phyloP scores from a whole-genome alignment of 2,797 vertebrate species.

The Pseudomugil gertrudae region DNA sequence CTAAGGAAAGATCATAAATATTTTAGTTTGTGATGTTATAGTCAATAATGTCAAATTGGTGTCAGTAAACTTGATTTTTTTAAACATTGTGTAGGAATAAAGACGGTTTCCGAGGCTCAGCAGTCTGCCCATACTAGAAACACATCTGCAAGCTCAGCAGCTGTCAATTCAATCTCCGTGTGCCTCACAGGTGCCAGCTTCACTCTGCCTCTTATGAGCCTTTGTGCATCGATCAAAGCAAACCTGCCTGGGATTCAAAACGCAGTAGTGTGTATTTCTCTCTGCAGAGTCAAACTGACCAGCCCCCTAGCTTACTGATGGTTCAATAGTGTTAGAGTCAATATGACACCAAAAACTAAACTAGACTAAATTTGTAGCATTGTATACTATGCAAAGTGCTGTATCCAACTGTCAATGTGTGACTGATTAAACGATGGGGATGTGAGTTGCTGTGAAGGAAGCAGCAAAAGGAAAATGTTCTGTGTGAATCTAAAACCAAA shows the following conservation, averaged over 20 bases:
- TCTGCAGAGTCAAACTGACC: constrained; percentile 74
- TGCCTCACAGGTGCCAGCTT: constrained; percentile 63
- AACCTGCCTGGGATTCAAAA: constrained; percentile 60
- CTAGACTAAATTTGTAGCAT: background rate
- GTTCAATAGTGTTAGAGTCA: constrained; percentile 52
- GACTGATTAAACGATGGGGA: background rate
- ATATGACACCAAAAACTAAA: constrained; percentile 29
- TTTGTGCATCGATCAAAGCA: constrained; percentile 72
- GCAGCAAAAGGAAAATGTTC: no score
- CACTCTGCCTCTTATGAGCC: constrained; percentile 59
- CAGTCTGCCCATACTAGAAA: constrained; percentile 32
- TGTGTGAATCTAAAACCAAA: background rate
- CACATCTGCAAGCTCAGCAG: constrained; percentile 56
- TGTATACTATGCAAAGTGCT: background rate
- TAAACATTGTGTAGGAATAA: constrained; percentile 15
- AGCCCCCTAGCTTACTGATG: constrained; percentile 47
- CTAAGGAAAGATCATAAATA: no score
- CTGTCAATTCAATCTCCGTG: constrained; percentile 66
- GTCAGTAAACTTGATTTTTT: constrained; percentile 29
- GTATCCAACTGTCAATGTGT: background rate
- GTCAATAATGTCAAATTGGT: constrained; percentile 16
- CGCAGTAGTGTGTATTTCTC: constrained; percentile 59
- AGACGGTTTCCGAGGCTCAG: constrained; percentile 37
- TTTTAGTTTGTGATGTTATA: constrained; percentile 6
- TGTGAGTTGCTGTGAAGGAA: background rate